Evolutionary conservation across 2,888 invertebrate genomes (phyloP).

Genomic region (Andrena praecox): DNA sequence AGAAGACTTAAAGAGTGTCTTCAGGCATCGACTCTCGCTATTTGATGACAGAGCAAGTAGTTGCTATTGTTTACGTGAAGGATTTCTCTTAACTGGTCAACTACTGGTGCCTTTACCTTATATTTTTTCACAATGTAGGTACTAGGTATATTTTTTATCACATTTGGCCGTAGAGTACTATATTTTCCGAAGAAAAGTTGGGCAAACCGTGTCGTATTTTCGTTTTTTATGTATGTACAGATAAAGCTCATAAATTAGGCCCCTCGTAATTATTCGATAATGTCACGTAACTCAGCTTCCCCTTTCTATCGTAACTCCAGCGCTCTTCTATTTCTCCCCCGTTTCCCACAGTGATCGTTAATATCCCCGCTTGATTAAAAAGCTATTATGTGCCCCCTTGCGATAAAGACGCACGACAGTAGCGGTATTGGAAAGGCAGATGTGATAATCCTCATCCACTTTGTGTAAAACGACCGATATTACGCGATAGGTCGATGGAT

Average conservation of each 20-base stretch:
- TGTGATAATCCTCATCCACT: slow-evolving; percentile 46
- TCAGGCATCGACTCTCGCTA: too few species aligned
- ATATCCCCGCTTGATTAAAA: slow-evolving; percentile 50
- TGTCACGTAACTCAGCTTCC: not conserved
- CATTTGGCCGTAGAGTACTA: too few species aligned
- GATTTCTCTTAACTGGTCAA: too few species aligned
- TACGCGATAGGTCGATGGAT: slow-evolving; percentile 54
- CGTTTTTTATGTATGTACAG: not conserved
- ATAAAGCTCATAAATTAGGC: not conserved
- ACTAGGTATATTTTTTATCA: too few species aligned
- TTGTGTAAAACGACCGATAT: slow-evolving; percentile 54
- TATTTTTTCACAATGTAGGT: too few species aligned
- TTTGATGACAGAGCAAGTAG: too few species aligned
- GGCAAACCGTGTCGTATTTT: too few species aligned
- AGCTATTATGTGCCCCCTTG: slow-evolving; percentile 17
- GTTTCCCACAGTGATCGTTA: slow-evolving; percentile 12
- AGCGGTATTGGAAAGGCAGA: slow-evolving; percentile 45
- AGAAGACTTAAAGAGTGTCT: too few species aligned
- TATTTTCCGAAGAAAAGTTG: too few species aligned
- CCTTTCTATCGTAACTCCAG: not conserved
- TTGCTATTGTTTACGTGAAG: too few species aligned
- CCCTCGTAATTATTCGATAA: not conserved
- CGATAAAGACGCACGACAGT: slow-evolving; percentile 39
- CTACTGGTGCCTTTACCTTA: too few species aligned
- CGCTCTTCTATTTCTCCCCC: not conserved